phyloP scores from a whole-genome alignment of 1,140 invertebrate species.

The Hyles vespertilio region DNA sequence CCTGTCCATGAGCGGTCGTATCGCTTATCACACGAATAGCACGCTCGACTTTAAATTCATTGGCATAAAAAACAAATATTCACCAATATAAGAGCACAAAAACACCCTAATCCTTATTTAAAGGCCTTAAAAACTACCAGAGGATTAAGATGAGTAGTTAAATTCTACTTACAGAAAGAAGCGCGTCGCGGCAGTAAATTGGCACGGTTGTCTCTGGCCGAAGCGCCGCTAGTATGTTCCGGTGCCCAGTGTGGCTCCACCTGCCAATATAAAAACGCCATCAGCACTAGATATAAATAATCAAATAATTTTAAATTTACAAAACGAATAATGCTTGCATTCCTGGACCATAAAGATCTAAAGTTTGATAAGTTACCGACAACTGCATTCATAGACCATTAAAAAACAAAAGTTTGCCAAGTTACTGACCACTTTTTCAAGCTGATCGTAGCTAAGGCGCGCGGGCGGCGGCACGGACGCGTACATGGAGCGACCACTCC shows the following conservation, averaged over 20 bases:
- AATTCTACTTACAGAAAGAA: slow-evolving; percentile 51
- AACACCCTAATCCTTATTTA: not conserved
- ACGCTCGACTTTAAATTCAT: no score
- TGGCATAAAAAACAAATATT: no score
- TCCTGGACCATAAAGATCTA: no score
- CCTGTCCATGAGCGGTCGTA: no score
- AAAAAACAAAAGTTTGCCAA: not conserved
- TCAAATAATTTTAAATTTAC: no score
- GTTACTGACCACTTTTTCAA: not conserved
- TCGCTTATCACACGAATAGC: no score
- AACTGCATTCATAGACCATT: no score
- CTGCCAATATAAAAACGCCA: slow-evolving; percentile 10
- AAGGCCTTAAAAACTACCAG: not conserved
- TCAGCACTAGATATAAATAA: no score
- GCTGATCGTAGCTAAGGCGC: slow-evolving; percentile 30
- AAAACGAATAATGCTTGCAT: no score
- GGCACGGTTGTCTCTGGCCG: slow-evolving; percentile 2
- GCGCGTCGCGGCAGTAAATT: slow-evolving; percentile 35
- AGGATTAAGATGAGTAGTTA: not conserved
- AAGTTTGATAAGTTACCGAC: no score
- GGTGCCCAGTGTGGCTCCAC: slow-evolving; percentile 33
- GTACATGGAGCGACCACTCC: not conserved
- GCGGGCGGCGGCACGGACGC: slow-evolving; percentile 12
- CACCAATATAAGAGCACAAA: no score
- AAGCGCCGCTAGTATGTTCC: slow-evolving; percentile 18